Evolutionary conservation across 2,797 vertebrate genomes (phyloP), one percentile per base, ranked within the genome.

Genomic region (Yasuhikotakia modesta): DNA sequence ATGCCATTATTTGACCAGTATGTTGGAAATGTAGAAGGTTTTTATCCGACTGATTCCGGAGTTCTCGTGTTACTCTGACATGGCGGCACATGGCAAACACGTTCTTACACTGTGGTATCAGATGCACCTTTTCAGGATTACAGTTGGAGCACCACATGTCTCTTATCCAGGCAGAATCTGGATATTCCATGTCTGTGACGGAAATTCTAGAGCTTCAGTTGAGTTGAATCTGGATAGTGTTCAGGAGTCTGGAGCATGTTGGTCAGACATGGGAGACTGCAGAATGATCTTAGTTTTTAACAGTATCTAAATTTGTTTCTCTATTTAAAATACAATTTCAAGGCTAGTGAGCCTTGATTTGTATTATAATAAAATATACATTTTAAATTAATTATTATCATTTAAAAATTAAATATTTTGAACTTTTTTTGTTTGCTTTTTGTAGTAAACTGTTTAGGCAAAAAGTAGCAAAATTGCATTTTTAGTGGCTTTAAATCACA

Each of bases 41-140:
- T 0, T 70, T 66, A 70, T 74, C 61, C 76, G 69, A 52, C 65
- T 52, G 55, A 35, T 48, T 64, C 81, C 53, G 13, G 72, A 76
- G 70, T 81, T 91, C 88, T 93, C 86, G 16, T 82, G 87, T 92
- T 92, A 88, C 90, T 90, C 85, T 55, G 45, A 80, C 79, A 79
- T 91, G 90, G 90, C 84, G 87, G 85, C 88, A 90, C 46, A 7
- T 63, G 72, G 87, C 85, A 84, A 87, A 86, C 88, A 91, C 21
- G 3, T 60, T 52, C 0, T 3, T 70, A 60, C 58, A 19, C 45
- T 69, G 16, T 24, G 19, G 55, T 52, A 50, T 70, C 74, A 57
- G n/a, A 10, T 60, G 30, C 19, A 77, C 55, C 75, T 77, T 70
- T 60, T 48, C 64, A 76, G 60, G 68, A 52, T 24, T 70, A 57